Evolutionary conservation across 2,888 invertebrate species (phyloP).

Genomic region (Zygothrica quintamaculata): DNA sequence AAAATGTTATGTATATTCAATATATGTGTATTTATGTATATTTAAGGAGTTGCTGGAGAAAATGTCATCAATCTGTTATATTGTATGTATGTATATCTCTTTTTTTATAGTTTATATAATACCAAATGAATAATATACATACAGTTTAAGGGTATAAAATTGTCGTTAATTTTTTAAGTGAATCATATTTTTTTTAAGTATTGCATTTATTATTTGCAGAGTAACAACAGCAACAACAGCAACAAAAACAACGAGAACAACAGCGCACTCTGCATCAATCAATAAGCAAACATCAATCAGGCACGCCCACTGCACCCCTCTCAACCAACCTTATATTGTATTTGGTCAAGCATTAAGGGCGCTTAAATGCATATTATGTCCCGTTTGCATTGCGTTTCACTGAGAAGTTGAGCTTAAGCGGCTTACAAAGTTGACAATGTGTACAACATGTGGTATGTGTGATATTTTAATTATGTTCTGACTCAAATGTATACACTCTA

Average conservation of each 20-base stretch:
- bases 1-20: too few species aligned
- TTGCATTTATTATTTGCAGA: background rate
- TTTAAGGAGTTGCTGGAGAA: too few species aligned
- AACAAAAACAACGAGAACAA: too few species aligned
- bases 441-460: conserved; percentile 60
- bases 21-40: too few species aligned
- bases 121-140: too few species aligned
- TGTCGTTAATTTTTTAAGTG: too few species aligned
- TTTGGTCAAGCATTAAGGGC: conserved; percentile 39
- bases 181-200: background rate
- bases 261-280: conserved; percentile 27
- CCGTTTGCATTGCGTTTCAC: conserved; percentile 33
- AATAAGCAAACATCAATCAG: conserved; percentile 39
- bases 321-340: conserved; percentile 1
- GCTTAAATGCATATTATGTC: conserved; percentile 43
- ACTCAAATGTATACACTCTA: conserved; percentile 18
- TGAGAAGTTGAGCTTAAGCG: conserved; percentile 51
- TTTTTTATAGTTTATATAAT: too few species aligned
- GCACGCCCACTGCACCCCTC: too few species aligned
- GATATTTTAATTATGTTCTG: conserved; percentile 66
- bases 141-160: too few species aligned
- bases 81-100: too few species aligned
- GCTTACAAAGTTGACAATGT: conserved; percentile 58
- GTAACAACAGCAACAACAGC: background rate
- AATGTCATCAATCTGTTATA: too few species aligned